These are phyloP conservation scores for Rousettus madagascariensis DNA, from an alignment of 2,797 vertebrate species.

Conservation along the genomic window DNA sequence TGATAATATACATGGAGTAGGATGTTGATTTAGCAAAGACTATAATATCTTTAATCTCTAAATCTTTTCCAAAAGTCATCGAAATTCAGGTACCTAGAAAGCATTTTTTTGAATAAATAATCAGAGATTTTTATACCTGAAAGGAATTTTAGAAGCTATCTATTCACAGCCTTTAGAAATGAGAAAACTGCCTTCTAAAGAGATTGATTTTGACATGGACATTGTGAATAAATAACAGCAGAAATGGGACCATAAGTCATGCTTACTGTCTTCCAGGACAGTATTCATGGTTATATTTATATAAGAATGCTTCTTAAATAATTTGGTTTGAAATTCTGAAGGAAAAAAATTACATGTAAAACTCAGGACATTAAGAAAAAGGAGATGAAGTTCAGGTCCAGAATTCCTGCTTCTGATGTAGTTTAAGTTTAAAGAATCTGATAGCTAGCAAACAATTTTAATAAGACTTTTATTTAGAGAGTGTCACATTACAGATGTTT, in stretches of 20 bases:
- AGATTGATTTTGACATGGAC: background rate
- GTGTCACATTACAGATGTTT: background rate
- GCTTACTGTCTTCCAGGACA: background rate
- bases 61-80: background rate
- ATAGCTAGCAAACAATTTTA: background rate
- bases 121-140: background rate
- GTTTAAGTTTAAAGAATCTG: background rate
- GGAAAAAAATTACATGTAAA: background rate
- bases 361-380: background rate
- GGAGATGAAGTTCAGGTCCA: background rate
- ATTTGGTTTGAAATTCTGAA: background rate
- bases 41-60: background rate
- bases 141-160: background rate
- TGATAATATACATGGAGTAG: background rate
- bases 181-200: background rate
- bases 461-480: background rate
- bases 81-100: background rate
- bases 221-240: background rate
- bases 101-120: constrained; percentile 30
- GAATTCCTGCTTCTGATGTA: background rate
- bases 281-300: background rate
- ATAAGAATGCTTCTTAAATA: background rate
- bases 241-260: background rate
- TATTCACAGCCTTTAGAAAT: background rate
- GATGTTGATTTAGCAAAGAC: background rate